These are phyloP conservation scores for Exocentrus adspersus DNA, from an alignment of 2,888 invertebrate genomes.

Conservation along the genomic window DNA sequence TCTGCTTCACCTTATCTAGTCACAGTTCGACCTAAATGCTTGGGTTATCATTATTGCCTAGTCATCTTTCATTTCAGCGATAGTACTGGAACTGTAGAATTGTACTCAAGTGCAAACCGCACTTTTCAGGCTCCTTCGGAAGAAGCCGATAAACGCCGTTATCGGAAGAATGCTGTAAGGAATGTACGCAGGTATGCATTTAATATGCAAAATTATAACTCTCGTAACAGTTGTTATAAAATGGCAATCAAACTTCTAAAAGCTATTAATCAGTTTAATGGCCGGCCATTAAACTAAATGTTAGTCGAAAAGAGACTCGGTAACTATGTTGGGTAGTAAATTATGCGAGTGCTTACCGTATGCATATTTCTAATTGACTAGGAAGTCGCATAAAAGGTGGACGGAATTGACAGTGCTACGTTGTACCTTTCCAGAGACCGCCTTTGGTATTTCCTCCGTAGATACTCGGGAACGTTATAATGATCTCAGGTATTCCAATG, in stretches of 20 bases:
- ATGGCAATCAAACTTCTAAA: conserved; percentile 17
- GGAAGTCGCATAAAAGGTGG: background rate
- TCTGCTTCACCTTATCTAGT: background rate
- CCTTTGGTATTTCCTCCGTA: background rate
- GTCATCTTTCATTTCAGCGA: background rate
- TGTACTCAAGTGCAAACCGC: no score
- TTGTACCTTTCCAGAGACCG: background rate
- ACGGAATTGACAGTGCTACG: background rate
- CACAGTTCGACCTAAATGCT: background rate
- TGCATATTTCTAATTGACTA: conserved; percentile 3
- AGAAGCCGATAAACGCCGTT: background rate
- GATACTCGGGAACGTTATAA: background rate
- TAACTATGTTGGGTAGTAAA: conserved; percentile 16
- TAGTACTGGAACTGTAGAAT: background rate
- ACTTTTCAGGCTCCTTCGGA: background rate
- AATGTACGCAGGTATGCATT: conserved; percentile 7
- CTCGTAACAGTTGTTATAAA: conserved; percentile 13
- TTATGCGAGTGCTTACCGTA: conserved; percentile 1
- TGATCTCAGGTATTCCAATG: background rate
- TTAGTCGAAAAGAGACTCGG: conserved; percentile 1
- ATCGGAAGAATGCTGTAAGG: background rate
- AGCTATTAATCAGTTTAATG: conserved; percentile 20
- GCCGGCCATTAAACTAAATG: conserved; percentile 14
- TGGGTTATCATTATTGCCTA: background rate
- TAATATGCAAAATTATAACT: conserved; percentile 10